Conservation (phyloP, 30 jellyfish, hydroid and myxozoan species). For the Morbakka virulenta region DNA sequence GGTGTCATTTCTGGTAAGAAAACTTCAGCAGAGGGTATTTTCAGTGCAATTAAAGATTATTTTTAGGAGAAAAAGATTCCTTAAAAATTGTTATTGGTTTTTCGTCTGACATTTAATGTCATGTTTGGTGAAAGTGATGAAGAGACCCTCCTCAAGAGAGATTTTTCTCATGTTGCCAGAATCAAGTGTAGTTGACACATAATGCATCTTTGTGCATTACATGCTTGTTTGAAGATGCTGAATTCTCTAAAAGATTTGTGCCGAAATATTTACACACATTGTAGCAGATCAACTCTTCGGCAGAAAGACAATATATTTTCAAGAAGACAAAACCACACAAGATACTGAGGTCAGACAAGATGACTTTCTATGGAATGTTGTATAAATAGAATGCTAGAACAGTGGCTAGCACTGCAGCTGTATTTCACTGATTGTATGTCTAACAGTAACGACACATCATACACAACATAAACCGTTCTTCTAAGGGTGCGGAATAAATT, state of each 20-base stretch:
- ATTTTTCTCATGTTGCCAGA: too few species aligned
- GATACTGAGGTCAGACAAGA: conserved; percentile 42
- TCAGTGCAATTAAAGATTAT: background rate
- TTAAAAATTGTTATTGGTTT: conserved; percentile 42
- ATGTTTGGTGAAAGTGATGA: too few species aligned
- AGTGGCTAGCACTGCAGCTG: conserved; percentile 25
- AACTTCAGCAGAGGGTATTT: background rate
- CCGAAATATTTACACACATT: conserved; percentile 37
- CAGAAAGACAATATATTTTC: conserved; percentile 1
- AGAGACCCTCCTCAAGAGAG: too few species aligned
- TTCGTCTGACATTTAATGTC: conserved; percentile 55
- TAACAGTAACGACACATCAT: conserved; percentile 25
- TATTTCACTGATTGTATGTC: conserved; percentile 11
- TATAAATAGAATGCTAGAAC: conserved; percentile 3
- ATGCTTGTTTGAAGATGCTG: conserved; percentile 33
- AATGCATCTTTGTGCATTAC: conserved; percentile 40
- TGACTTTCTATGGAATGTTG: conserved; percentile 41
- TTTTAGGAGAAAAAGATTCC: too few species aligned
- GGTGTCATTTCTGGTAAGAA: background rate
- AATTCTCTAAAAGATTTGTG: conserved; percentile 32
- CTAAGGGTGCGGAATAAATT: background rate
- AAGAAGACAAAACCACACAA: conserved; percentile 16
- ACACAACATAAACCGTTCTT: conserved; percentile 18
- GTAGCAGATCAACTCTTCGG: background rate
- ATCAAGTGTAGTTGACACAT: conserved; percentile 32